A percentile compares a stretch with the other conserved stretches of the same genome.
Evolutionary conservation across 2,797 vertebrate species (phyloP).

Genomic region (Luscinia luscinia): DNA sequence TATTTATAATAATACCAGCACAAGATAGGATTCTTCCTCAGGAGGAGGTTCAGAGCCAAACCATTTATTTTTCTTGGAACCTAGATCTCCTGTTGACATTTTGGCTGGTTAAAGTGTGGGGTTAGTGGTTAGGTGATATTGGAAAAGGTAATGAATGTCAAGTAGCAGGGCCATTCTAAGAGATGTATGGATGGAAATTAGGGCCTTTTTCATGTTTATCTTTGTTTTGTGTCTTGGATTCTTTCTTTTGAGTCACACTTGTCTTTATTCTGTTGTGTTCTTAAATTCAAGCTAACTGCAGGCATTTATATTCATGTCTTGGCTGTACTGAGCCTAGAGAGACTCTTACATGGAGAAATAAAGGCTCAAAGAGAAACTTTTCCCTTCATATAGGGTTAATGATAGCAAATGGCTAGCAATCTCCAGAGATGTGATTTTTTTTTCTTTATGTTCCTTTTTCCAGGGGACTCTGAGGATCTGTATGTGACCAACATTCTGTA

Average conservation of each 20-base stretch:
- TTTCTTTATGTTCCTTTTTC: not conserved
- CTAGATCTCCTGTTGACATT: not conserved
- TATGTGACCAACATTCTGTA: conserved; percentile 76
- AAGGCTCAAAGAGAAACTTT: not conserved
- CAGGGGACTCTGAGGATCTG: not conserved
- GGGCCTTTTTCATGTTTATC: not conserved
- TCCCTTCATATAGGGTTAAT: not conserved
- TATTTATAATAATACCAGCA: not conserved
- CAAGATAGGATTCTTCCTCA: not conserved
- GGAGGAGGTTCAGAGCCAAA: not conserved
- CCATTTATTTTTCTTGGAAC: not conserved
- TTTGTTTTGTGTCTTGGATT: not conserved
- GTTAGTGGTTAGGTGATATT: not conserved
- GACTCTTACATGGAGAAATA: not conserved
- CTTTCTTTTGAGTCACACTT: not conserved
- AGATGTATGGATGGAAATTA: not conserved
- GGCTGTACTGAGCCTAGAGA: not conserved
- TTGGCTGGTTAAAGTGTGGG: not conserved
- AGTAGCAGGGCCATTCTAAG: not conserved
- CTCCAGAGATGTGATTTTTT: not conserved
- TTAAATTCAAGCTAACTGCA: not conserved
- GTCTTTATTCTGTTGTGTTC: not conserved
- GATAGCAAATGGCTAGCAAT: not conserved
- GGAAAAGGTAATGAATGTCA: not conserved
- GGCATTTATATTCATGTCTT: not conserved